Evolutionary conservation across 2,888 invertebrate species (phyloP), one percentile per base, ranked within the genome.

Genomic region (Protophormia terraenovae): DNA sequence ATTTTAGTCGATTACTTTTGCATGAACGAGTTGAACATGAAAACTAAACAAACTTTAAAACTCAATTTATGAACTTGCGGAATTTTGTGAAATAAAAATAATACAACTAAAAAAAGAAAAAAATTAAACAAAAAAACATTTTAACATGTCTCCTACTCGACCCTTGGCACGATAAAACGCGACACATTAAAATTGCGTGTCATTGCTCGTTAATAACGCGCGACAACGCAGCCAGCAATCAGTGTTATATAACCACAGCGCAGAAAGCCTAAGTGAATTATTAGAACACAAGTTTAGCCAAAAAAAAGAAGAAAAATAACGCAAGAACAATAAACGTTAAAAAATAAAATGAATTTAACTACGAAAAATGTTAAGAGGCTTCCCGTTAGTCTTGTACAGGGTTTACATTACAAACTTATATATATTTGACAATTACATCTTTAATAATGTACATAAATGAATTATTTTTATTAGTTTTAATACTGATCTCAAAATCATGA

Each of bases 171-270:
- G 62, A 85, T 82, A 82, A 75, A 82, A 85, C 77, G 84, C 81
- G 83, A 84, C 86, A 86, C 84, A 86, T 84, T 80, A 79, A 86
- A 86, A 85, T 86, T 86, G 86, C 86, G 86, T 86, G 86, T 81
- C 83, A 85, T 73, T 80, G 86, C 80, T 85, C 85, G 85, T 86
- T 85, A 86, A 86, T 86, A 86, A 83, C 86, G 80, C 83, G 86
- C 83, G 73, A 78, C 86, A 86, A 86, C 86, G 84, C 82, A 84
- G 85, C 85, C 73, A 77, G 82, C 82, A 85, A 85, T 85, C 85
- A 85, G 69, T 73, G 78, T 78, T 78, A 50, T 64, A 62, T 38
- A 82, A 82, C 82, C 85, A 27, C 85, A 82, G 85, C 62, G 58
- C 78, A 50, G 78, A 85, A 85, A 85, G 85, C 82, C 86, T 78